Percentiles rank a stretch among this genome's conserved stretches.
Evolutionary conservation across 1,140 invertebrate genomes (phyloP).

Genomic region (Thaumetopoea pityocampa): DNA sequence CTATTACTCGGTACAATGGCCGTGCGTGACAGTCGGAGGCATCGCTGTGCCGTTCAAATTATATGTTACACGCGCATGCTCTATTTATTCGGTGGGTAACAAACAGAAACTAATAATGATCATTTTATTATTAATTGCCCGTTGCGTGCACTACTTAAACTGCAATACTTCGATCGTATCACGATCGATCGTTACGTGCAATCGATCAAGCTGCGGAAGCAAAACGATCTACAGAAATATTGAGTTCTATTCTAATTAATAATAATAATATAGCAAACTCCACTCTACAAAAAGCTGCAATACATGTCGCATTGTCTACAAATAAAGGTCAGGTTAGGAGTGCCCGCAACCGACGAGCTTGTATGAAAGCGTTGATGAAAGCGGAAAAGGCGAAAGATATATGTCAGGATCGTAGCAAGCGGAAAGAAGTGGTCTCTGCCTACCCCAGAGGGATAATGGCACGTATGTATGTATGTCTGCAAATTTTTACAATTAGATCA

Average conservation of each 20-base stretch:
- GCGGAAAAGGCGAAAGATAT: too few relatives aligned
- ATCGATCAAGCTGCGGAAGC: conserved; percentile 34
- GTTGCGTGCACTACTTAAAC: conserved; percentile 36
- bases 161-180: conserved; percentile 37
- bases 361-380: too few relatives aligned
- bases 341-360: too few relatives aligned
- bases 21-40: conserved; percentile 51
- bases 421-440: too few relatives aligned
- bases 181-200: conserved; percentile 41
- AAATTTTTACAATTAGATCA: too few relatives aligned
- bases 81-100: conserved; percentile 60
- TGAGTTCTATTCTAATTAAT: conserved; percentile 21
- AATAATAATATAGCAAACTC: too few relatives aligned
- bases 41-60: conserved; percentile 54
- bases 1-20: conserved; percentile 54
- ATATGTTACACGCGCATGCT: conserved; percentile 59
- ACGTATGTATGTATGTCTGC: too few relatives aligned
- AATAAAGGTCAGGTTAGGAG: too few relatives aligned
- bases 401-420: too few relatives aligned
- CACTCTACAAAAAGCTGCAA: too few relatives aligned
- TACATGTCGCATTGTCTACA: too few relatives aligned
- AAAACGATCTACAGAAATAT: conserved; percentile 22
- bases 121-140: conserved; percentile 56
- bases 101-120: conserved; percentile 68
- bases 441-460: too few relatives aligned